A percentile compares a stretch with the other conserved stretches of the same genome.
phyloP scores from a whole-genome alignment of 1,140 invertebrate species.

The Muscidifurax raptorellus region DNA sequence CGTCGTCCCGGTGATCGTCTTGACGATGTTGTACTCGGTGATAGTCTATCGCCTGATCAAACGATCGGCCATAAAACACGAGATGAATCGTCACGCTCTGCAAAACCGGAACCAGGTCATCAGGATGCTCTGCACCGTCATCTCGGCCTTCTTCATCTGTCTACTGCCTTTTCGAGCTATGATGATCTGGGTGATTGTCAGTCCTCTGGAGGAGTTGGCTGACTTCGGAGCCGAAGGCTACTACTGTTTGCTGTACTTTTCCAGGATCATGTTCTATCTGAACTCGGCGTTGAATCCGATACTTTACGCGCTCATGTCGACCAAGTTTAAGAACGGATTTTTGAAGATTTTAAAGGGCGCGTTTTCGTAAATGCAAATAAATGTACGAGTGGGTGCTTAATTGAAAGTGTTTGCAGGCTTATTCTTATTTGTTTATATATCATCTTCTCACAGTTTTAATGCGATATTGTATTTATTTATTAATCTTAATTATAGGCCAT shows the following conservation, averaged over 20 bases:
- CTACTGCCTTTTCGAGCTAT: constrained; percentile 89
- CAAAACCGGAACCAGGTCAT: constrained; percentile 83
- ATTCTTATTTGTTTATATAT: no score
- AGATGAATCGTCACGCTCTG: constrained; percentile 77
- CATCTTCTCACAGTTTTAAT: no score
- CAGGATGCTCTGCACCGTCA: constrained; percentile 89
- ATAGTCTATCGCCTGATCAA: constrained; percentile 85
- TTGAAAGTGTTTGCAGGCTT: no score
- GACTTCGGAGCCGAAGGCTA: constrained; percentile 83
- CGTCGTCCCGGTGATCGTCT: constrained; percentile 83
- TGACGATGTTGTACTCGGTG: constrained; percentile 85
- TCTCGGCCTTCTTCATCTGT: constrained; percentile 90
- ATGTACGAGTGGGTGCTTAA: no score
- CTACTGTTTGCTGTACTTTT: constrained; percentile 88
- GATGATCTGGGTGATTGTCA: constrained; percentile 87
- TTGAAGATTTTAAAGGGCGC: constrained; percentile 55
- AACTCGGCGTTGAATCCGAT: constrained; percentile 91
- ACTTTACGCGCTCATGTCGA: constrained; percentile 90
- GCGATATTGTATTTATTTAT: no score
- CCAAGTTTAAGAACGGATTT: constrained; percentile 88
- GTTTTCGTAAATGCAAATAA: background rate
- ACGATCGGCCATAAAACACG: constrained; percentile 79
- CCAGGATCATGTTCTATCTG: constrained; percentile 89
- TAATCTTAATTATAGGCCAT: no score
- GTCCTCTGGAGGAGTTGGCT: constrained; percentile 77